Evolutionary conservation across 1,140 invertebrate species (phyloP), one percentile per base, ranked within the genome.

Genomic region (Anoplolepis gracilipes): DNA sequence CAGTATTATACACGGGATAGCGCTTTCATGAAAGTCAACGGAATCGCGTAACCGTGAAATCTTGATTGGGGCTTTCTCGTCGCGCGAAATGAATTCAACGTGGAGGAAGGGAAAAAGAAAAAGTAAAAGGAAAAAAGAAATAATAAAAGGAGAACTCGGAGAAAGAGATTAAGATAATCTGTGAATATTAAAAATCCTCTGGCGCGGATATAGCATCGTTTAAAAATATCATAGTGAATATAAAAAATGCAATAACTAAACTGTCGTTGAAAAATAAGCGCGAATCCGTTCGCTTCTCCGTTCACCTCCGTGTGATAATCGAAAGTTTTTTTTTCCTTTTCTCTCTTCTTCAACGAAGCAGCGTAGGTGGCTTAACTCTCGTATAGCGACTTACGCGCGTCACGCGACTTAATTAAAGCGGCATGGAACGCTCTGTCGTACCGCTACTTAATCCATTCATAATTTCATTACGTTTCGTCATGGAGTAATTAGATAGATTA

Each of bases 401-500:
- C 78, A 81, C 67, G 67, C 49, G 55, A 72, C 67, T 82, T 82
- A 82, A 82, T 82, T 82, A 82, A 61, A 28, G 78, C 49, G 5
- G 13, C 53, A 22, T 72, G 49, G 19, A 73, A 59, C 53, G 53
- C 16, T 57, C 65, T 13, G 49, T 72, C 62, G 65, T 28, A 72
- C 36, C 67, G 25, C 78, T 42, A 36, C 36, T 59, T 82, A 82
- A 82, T 72, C 55, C 78, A 73, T 72, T 82, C 78, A 82, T 82
- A 82, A 82, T 82, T 82, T 72, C 55, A 72, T 82, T 82, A 73
- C 49, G 55, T 72, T 61, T 59, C 53, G 78, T 81, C 53, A 81
- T 82, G 65, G 39, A 46, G 67, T 73, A 82, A 82, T 82, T 82
- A 82, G 78, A 82, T 82, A 46, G 78, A 82, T 82, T 82, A 73